Conservation (phyloP, 2,797 vertebrate genomes). For the Tauraco hartlaubi region DNA sequence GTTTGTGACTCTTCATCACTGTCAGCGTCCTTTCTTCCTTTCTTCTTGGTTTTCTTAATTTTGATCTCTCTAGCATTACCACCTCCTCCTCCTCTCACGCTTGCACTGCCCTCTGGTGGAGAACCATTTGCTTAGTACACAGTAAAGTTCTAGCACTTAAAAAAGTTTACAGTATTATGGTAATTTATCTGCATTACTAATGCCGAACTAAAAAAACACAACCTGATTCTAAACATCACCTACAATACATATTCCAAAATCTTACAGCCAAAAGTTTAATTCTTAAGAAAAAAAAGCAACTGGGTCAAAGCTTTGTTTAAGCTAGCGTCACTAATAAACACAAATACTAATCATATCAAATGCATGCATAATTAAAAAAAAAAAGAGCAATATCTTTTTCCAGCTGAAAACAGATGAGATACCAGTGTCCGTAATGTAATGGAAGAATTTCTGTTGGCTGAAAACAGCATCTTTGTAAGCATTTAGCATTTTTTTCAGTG, state of each 20-base stretch:
- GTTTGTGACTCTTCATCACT: constrained; percentile 89
- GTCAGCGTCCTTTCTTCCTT: constrained; percentile 90
- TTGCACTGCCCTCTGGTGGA: constrained; percentile 91
- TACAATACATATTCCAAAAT: not conserved
- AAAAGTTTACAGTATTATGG: not conserved
- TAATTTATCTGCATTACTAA: not conserved
- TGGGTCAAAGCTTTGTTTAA: not conserved
- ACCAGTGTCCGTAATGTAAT: not conserved
- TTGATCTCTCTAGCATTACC: constrained; percentile 93
- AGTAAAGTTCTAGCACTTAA: not conserved
- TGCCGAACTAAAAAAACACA: not conserved
- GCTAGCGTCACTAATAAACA: not conserved
- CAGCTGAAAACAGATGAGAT: not conserved
- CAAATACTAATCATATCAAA: not conserved
- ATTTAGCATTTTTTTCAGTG: not conserved
- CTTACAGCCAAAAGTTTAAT: not conserved
- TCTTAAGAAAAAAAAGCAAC: not conserved
- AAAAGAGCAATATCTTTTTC: not conserved
- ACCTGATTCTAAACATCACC: not conserved
- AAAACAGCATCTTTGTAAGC: not conserved
- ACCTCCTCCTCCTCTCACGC: constrained; percentile 86
- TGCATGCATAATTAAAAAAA: not conserved
- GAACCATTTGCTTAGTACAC: constrained; percentile 44
- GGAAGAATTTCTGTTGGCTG: not conserved
- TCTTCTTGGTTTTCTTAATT: constrained; percentile 93